Conservation (phyloP, 2,113 vertebrate genomes). For the Pachycephala philippinensis region DNA sequence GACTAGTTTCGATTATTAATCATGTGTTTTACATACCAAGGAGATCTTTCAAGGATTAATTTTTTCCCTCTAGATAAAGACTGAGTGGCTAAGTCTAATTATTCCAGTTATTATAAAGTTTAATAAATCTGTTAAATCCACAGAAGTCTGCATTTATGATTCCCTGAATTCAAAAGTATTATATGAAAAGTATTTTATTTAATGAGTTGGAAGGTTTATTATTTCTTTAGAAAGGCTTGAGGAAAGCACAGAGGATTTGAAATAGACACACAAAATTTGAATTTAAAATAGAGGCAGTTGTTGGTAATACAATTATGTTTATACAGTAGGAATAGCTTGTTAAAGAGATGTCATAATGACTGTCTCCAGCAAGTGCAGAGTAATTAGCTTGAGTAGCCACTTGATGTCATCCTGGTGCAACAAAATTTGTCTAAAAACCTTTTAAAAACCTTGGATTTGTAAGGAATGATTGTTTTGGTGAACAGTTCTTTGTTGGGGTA, state of each 20-base stretch:
- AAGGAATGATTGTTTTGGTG: background rate
- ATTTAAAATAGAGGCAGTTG: background rate
- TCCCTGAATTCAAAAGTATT: background rate
- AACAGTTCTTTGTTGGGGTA: background rate
- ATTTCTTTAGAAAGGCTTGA: background rate
- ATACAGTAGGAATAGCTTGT: background rate
- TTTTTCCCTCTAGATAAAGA: background rate
- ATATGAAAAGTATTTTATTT: background rate
- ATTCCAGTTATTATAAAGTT: background rate
- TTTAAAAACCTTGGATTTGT: background rate
- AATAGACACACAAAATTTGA: background rate
- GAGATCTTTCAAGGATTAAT: background rate
- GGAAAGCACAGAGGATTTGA: background rate
- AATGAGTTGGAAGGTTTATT: background rate
- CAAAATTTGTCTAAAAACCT: background rate
- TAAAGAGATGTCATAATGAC: background rate
- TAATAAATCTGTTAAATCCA: background rate
- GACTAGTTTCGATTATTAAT: background rate
- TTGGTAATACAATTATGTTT: background rate
- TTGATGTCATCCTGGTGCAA: constrained; percentile 57
- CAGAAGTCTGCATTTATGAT: background rate
- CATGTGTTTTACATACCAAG: background rate
- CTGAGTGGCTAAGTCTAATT: background rate
- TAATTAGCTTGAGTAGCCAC: constrained; percentile 26
- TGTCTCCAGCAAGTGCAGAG: background rate